Evolutionary conservation across 2,797 vertebrate species (phyloP).

Genomic region (Eulemur mongoz): DNA sequence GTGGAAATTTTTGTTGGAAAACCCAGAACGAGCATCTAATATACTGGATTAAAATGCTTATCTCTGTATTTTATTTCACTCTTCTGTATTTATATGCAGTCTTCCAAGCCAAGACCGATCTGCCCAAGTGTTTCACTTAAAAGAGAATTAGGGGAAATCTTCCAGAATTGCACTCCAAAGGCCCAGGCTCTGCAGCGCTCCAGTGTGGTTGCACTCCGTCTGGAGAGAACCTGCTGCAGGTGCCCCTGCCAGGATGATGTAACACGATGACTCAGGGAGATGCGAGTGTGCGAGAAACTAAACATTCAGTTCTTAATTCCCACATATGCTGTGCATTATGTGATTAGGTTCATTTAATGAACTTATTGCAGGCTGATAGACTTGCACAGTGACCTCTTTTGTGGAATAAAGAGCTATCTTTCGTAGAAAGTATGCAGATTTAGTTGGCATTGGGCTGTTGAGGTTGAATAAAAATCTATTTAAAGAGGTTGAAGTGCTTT

Average conservation of each 20-base stretch:
- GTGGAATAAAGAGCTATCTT: not conserved
- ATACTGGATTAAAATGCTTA: not conserved
- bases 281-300: not conserved
- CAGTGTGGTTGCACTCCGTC: not conserved
- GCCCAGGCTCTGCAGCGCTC: not conserved
- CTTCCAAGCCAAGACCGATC: not conserved
- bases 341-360: not conserved
- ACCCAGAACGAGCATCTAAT: not conserved
- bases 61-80: not conserved
- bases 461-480: constrained; percentile 1
- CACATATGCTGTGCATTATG: not conserved
- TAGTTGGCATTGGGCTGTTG: not conserved
- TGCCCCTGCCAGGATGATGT: not conserved
- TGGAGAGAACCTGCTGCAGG: not conserved
- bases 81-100: not conserved
- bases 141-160: not conserved
- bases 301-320: not conserved
- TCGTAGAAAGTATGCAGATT: not conserved
- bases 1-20: not conserved
- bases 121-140: not conserved
- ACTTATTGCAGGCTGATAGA: not conserved
- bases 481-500: not conserved
- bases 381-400: not conserved
- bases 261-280: constrained; percentile 21
- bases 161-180: not conserved